Conservation (phyloP, 2,888 invertebrate genomes). For the Drosophila mimica region DNA sequence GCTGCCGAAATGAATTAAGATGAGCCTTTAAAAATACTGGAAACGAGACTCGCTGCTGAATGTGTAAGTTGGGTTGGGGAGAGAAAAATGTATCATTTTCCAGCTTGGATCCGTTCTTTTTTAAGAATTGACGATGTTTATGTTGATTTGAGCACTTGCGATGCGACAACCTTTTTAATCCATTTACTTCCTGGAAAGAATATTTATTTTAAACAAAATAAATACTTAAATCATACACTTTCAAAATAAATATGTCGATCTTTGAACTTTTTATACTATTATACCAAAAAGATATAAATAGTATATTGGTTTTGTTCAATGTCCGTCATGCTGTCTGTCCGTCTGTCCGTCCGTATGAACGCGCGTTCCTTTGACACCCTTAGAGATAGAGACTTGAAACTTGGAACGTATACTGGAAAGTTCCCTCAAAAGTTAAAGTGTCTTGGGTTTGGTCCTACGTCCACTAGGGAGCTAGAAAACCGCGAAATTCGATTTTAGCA, state of each 20-base stretch:
- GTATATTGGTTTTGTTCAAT: too few relatives aligned
- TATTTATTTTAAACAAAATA: background rate
- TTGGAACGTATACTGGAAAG: too few relatives aligned
- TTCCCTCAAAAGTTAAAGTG: too few relatives aligned
- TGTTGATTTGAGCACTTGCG: constrained; percentile 35
- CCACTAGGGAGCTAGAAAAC: too few relatives aligned
- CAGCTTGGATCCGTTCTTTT: constrained; percentile 30
- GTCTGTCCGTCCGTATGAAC: too few relatives aligned
- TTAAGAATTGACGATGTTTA: constrained; percentile 26
- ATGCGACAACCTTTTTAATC: constrained; percentile 31
- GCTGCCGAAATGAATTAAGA: constrained; percentile 54
- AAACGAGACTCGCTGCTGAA: constrained; percentile 60
- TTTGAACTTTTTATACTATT: background rate
- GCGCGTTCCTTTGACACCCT: too few relatives aligned
- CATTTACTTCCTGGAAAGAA: constrained; percentile 39
- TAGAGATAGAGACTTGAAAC: too few relatives aligned
- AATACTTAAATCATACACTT: background rate
- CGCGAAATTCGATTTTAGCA: too few relatives aligned
- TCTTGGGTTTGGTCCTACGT: too few relatives aligned
- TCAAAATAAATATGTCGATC: background rate
- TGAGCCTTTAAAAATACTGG: constrained; percentile 65
- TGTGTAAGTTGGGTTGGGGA: constrained; percentile 43
- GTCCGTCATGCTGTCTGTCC: too few relatives aligned
- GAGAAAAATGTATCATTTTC: constrained; percentile 36
- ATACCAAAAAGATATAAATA: too few relatives aligned